phyloP scores from a whole-genome alignment of 2,888 invertebrate species.

The Andrena camellia region DNA sequence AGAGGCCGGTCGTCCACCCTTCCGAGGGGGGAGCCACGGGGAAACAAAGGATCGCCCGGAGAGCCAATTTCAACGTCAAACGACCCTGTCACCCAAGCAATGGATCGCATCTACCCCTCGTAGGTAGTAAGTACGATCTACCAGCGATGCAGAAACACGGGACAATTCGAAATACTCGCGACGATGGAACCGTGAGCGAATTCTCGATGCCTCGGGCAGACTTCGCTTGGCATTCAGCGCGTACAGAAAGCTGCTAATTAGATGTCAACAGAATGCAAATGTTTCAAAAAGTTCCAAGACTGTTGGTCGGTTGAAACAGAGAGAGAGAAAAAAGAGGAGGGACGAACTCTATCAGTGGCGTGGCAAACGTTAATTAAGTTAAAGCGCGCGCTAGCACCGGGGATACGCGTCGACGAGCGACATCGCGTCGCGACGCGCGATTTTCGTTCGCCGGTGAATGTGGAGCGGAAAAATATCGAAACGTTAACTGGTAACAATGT shows the following conservation, averaged over 20 bases:
- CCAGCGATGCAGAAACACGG: background rate
- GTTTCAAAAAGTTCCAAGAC: background rate
- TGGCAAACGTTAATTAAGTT: slow-evolving; percentile 21
- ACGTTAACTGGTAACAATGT: slow-evolving; percentile 50
- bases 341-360: background rate
- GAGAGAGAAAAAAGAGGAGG: background rate
- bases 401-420: background rate
- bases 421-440: background rate
- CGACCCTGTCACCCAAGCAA: background rate
- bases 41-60: background rate
- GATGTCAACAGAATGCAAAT: background rate
- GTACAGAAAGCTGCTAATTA: slow-evolving; percentile 5
- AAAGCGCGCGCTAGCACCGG: background rate
- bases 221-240: background rate
- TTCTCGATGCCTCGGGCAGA: background rate
- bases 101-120: background rate
- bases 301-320: background rate
- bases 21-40: background rate
- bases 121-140: background rate
- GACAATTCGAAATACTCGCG: background rate
- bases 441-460: slow-evolving; percentile 27
- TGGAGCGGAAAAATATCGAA: slow-evolving; percentile 59
- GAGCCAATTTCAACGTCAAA: background rate
- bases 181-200: background rate
- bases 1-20: background rate